Conservation (phyloP, 2,797 vertebrate genomes). For the Sebastes miniatus region DNA sequence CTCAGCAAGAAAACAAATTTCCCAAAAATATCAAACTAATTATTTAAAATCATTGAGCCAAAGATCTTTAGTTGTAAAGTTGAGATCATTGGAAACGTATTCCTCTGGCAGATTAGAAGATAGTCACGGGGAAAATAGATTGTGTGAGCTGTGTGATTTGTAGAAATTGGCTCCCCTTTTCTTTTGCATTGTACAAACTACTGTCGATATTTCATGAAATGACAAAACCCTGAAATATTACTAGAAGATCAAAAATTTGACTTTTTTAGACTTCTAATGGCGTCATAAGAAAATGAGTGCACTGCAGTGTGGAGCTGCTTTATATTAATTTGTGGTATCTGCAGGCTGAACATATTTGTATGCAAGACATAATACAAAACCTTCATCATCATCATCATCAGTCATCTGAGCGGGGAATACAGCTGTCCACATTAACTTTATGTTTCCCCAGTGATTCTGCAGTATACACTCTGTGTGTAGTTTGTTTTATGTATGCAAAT, state of each 20-base stretch:
- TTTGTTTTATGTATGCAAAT: conserved; percentile 6
- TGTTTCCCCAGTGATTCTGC: conserved; percentile 13
- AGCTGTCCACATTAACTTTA: conserved; percentile 16
- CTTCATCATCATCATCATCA: conserved; percentile 18
- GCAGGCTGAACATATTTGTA: conserved; percentile 16
- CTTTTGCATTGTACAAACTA: too few relatives aligned
- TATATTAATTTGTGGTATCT: not conserved
- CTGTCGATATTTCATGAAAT: not conserved
- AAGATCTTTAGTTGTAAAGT: not conserved
- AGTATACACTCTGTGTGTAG: not conserved
- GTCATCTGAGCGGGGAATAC: not conserved
- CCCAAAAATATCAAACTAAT: too few relatives aligned
- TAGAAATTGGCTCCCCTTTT: not conserved
- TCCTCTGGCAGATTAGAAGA: not conserved
- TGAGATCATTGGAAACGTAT: not conserved
- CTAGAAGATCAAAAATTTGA: not conserved
- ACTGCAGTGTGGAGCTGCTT: not conserved
- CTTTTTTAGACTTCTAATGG: not conserved
- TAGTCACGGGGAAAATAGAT: not conserved
- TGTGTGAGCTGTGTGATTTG: not conserved
- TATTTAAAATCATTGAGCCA: not conserved
- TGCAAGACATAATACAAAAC: conserved; percentile 17
- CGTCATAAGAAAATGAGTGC: not conserved
- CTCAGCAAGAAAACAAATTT: not conserved
- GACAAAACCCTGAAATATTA: not conserved